These are phyloP conservation scores for Cephus pulcher DNA, from an alignment of 2,888 invertebrate species.

Conservation along the genomic window DNA sequence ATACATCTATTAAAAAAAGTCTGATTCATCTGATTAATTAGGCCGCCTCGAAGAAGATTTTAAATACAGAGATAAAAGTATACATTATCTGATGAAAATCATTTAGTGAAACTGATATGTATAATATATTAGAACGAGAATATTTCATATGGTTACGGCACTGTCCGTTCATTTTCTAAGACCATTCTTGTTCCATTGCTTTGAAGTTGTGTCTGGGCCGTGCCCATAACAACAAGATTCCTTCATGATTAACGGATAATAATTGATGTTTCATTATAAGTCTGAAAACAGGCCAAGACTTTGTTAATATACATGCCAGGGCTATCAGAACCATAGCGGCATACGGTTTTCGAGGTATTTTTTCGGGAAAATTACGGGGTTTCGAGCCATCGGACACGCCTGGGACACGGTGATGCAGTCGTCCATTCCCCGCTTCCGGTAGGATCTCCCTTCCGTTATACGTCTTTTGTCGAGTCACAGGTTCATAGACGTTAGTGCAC, in stretches of 20 bases:
- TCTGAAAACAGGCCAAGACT: conserved; percentile 17
- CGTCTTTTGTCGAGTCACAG: background rate
- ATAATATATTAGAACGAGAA: background rate
- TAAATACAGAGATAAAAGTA: background rate
- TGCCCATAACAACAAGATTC: conserved; percentile 13
- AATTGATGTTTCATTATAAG: conserved; percentile 23
- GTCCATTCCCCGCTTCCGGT: conserved; percentile 9
- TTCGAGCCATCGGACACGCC: background rate
- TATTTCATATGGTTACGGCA: conserved; percentile 1
- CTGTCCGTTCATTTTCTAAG: conserved; percentile 1
- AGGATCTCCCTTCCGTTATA: background rate
- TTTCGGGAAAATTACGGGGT: conserved; percentile 1
- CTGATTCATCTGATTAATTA: background rate
- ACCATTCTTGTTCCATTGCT: conserved; percentile 11
- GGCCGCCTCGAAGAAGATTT: background rate
- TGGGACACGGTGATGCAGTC: background rate
- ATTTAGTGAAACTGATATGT: background rate
- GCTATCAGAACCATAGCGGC: background rate
- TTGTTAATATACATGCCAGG: conserved; percentile 11
- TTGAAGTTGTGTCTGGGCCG: conserved; percentile 13
- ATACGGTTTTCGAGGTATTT: background rate
- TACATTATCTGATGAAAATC: background rate
- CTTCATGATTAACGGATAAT: conserved; percentile 18
- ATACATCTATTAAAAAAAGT: background rate
- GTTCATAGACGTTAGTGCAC: background rate